A percentile compares a stretch with the other conserved stretches of the same genome.
These are phyloP conservation scores for Globodera ellingtonae DNA, from an alignment of 1,140 invertebrate genomes.

Conservation along the genomic window DNA sequence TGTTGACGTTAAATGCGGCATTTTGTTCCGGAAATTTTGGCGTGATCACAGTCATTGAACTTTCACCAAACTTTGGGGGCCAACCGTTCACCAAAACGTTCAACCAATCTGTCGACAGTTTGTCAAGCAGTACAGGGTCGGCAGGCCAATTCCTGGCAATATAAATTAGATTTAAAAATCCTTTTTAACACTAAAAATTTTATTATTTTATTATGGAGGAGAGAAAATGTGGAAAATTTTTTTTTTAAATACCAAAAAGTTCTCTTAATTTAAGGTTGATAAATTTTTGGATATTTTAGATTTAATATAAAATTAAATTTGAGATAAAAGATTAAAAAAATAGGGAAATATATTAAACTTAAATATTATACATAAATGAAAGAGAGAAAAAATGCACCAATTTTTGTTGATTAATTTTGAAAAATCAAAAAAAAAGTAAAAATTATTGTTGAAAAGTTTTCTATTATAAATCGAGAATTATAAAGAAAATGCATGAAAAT, in stretches of 20 bases:
- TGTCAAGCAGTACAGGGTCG: neutral
- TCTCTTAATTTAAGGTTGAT: neutral
- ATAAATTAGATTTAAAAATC: no score
- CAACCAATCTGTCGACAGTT: neutral
- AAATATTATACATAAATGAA: neutral
- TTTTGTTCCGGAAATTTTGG: slow-evolving; percentile 23
- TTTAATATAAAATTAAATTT: neutral
- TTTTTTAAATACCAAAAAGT: neutral
- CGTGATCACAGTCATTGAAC: slow-evolving; percentile 14
- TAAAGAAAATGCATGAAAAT: neutral
- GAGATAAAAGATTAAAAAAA: neutral
- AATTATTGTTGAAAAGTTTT: neutral
- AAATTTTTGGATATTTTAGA: neutral
- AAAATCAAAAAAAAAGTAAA: no score
- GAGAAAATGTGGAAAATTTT: neutral
- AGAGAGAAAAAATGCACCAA: neutral
- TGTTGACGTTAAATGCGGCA: slow-evolving; percentile 16
- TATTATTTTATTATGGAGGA: no score
- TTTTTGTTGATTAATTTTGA: neutral
- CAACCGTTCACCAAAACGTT: neutral
- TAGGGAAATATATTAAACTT: no score
- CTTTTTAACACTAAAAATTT: no score
- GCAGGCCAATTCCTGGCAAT: neutral
- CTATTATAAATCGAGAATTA: neutral
- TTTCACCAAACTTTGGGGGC: neutral